These are phyloP conservation scores for Folsomia candida DNA, from an alignment of 2,888 invertebrate species.

Conservation along the genomic window DNA sequence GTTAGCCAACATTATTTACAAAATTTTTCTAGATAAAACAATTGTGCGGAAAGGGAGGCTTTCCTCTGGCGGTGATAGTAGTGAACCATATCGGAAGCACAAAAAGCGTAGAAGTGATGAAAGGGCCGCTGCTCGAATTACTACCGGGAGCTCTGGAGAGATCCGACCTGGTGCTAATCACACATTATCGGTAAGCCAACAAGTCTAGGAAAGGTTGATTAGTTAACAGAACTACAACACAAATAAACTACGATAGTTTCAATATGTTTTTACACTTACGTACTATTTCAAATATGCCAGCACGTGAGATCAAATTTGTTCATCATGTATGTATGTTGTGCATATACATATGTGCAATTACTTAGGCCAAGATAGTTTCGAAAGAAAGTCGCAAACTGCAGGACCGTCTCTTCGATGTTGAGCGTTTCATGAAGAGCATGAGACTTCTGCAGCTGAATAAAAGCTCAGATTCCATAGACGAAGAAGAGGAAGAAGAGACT, in stretches of 20 bases:
- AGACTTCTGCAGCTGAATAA: conserved; percentile 79
- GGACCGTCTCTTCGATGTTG: conserved; percentile 71
- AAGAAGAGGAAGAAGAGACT: conserved; percentile 53
- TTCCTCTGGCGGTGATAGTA: conserved; percentile 38
- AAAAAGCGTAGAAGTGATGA: conserved; percentile 49
- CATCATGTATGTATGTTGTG: neutral
- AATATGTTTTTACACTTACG: too few relatives aligned
- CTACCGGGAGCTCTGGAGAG: neutral
- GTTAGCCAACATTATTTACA: too few relatives aligned
- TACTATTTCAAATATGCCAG: too few relatives aligned
- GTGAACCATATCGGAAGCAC: conserved; percentile 40
- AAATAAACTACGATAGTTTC: too few relatives aligned
- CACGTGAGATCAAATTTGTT: too few relatives aligned
- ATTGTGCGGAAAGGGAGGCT: conserved; percentile 22
- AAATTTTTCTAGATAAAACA: conserved; percentile 17
- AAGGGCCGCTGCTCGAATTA: conserved; percentile 10
- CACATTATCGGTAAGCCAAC: conserved; percentile 2
- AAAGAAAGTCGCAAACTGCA: conserved; percentile 55
- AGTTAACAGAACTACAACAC: too few relatives aligned
- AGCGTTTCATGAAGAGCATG: conserved; percentile 79
- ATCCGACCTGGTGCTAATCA: neutral
- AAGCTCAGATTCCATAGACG: conserved; percentile 56
- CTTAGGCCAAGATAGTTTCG: neutral
- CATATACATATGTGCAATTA: neutral
- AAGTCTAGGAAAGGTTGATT: neutral